Conservation (phyloP, 2,888 invertebrate genomes). For the Scaptomyza tumidula region DNA sequence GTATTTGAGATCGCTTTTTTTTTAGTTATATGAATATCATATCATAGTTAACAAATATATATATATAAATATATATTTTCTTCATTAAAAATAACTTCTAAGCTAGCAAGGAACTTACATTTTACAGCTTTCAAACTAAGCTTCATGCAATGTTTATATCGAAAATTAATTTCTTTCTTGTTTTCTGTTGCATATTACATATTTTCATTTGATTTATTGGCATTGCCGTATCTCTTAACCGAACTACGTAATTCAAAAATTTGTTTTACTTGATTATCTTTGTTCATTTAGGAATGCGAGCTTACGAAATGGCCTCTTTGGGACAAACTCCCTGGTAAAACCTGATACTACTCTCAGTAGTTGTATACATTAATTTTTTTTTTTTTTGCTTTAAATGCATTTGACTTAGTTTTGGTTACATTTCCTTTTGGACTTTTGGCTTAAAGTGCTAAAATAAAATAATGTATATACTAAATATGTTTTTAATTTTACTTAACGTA, state of each 20-base stretch:
- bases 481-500: constrained; percentile 18
- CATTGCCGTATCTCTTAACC: constrained; percentile 45
- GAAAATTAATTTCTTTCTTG: neutral
- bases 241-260: constrained; percentile 36
- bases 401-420: constrained; percentile 71
- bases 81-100: constrained; percentile 34
- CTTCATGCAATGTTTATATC: constrained; percentile 38
- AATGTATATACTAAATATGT: constrained; percentile 2
- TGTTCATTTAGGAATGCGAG: constrained; percentile 65
- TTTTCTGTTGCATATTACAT: constrained; percentile 24
- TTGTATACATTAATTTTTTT: constrained; percentile 44
- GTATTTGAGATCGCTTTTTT: constrained; percentile 66
- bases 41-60: constrained; percentile 3
- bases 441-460: constrained; percentile 39
- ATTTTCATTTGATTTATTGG: constrained; percentile 35
- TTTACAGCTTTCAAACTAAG: constrained; percentile 65
- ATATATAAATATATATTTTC: constrained; percentile 18
- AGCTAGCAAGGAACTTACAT: constrained; percentile 64
- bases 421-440: constrained; percentile 57
- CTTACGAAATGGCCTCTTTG: constrained; percentile 56
- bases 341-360: constrained; percentile 72
- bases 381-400: constrained; percentile 37
- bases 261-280: constrained; percentile 3
- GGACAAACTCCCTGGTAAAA: constrained; percentile 28
- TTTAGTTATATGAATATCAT: constrained; percentile 49